Percentiles rank a stretch among this genome's conserved stretches.
Evolutionary conservation across 1,140 invertebrate species (phyloP).

Genomic region (Linepithema humile): DNA sequence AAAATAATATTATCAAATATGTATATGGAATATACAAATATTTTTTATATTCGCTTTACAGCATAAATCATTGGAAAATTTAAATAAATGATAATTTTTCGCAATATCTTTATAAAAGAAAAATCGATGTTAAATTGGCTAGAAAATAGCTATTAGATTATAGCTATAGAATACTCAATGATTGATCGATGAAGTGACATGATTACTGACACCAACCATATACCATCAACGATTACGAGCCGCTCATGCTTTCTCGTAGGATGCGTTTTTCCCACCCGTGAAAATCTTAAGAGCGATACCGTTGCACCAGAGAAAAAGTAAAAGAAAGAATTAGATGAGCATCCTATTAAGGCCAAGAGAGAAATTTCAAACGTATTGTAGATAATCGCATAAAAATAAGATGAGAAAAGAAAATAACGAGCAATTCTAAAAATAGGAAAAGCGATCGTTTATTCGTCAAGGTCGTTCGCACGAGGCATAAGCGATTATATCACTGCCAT

Average conservation of each 20-base stretch:
- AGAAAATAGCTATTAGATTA: too few relatives aligned
- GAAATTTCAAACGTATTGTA: constrained; percentile 41
- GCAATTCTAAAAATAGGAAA: neutral
- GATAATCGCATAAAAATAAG: neutral
- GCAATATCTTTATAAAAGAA: neutral
- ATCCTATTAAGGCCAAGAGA: constrained; percentile 45
- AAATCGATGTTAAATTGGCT: neutral
- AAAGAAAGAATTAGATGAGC: constrained; percentile 12
- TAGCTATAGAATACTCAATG: too few relatives aligned
- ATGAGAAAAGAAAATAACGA: neutral
- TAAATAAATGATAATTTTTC: neutral
- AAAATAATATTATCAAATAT: too few relatives aligned
- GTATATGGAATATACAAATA: neutral
- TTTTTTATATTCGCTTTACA: neutral
- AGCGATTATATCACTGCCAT: constrained; percentile 32
- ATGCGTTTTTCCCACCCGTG: neutral
- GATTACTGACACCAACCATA: neutral
- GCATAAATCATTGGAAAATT: neutral
- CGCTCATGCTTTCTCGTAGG: neutral
- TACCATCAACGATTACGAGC: neutral
- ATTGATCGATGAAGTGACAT: neutral
- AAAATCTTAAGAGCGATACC: constrained; percentile 29
- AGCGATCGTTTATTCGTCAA: neutral
- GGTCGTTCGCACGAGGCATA: neutral
- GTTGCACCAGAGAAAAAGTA: constrained; percentile 35